Evolutionary conservation across 2,113 vertebrate genomes (phyloP), one percentile per base, ranked within the genome.

Genomic region (Dinomys branickii): DNA sequence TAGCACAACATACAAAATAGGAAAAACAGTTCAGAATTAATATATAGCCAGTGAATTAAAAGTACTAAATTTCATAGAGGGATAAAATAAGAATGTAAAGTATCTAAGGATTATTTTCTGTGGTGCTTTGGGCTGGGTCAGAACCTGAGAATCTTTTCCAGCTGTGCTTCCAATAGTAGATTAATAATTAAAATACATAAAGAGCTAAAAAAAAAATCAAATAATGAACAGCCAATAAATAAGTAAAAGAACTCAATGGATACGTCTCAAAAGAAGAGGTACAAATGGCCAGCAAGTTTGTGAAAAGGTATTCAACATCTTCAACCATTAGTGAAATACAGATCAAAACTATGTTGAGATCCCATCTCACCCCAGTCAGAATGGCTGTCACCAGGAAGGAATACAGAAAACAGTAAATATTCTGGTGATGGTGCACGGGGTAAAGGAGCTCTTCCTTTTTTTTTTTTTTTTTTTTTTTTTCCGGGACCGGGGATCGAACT

Each of bases 81-180:
- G 30, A 22, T 85, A 54, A 10, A 41, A 8, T 41, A 81, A 81
- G 35, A 14, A 71, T 52, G 54, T 54, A 50, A 63, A 80, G 1
- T 71, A 38, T 73, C 20, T 95, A 33, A 81, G 63, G 6, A 73
- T 85, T 81, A 86, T 90, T 90, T 96, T 94, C 47, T 90, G 54
- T 63, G 47, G 10, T 63, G 4, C 47, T 47, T 38, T 28, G 28
- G 16, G 6, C 30, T 84, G 67, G 10, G n/a, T 93, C 73, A 93
- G 54, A 63, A 44, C 5, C 41, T 47, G 8, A 75, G 26, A 30
- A 28, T 77, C 73, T 47, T 77, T 77, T 26, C 14, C 75, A 78
- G 26, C 28, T 78, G 14, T 47, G 44, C 44, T 78, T 50, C 22
- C 7, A 14, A 30, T 30, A 8, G 44, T 50, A 33, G 28, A 33